These are phyloP conservation scores for Enteromius treurensis DNA, from an alignment of 2,797 vertebrate genomes.

Conservation along the genomic window DNA sequence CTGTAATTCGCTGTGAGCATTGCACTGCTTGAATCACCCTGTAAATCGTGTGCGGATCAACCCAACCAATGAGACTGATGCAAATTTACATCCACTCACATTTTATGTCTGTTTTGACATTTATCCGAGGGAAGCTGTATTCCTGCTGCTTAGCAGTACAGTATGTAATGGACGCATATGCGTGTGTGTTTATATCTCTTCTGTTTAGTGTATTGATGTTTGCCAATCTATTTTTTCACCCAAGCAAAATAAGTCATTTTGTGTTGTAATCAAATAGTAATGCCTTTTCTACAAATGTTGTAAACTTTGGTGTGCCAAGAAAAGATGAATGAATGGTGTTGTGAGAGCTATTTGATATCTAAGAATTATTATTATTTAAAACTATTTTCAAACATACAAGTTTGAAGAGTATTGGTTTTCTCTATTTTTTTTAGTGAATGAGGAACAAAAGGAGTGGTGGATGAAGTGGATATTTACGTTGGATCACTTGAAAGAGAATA, in stretches of 20 bases:
- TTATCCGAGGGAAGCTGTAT: constrained; percentile 32
- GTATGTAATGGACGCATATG: background rate
- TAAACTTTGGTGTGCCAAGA: background rate
- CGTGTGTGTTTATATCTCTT: constrained; percentile 63
- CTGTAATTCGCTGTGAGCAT: constrained; percentile 1
- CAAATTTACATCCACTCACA: constrained; percentile 30
- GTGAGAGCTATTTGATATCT: background rate
- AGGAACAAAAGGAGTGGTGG: background rate
- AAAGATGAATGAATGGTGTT: background rate
- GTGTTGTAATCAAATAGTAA: constrained; percentile 63
- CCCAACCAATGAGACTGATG: constrained; percentile 27
- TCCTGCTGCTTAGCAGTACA: constrained; percentile 11
- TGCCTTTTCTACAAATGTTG: constrained; percentile 2
- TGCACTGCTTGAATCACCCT: constrained; percentile 22
- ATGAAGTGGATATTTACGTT: background rate
- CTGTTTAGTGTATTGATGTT: background rate
- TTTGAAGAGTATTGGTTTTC: background rate
- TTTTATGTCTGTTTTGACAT: constrained; percentile 39
- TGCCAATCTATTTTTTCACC: constrained; percentile 56
- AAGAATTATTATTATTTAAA: background rate
- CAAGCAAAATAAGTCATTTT: constrained; percentile 61
- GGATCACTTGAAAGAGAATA: background rate
- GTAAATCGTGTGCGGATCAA: constrained; percentile 36
- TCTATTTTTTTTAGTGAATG: too few relatives aligned
- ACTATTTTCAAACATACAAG: background rate